Base-by-base conservation (phyloP, 2,797 vertebrate genomes). In the Zalophus californianus region DNA sequence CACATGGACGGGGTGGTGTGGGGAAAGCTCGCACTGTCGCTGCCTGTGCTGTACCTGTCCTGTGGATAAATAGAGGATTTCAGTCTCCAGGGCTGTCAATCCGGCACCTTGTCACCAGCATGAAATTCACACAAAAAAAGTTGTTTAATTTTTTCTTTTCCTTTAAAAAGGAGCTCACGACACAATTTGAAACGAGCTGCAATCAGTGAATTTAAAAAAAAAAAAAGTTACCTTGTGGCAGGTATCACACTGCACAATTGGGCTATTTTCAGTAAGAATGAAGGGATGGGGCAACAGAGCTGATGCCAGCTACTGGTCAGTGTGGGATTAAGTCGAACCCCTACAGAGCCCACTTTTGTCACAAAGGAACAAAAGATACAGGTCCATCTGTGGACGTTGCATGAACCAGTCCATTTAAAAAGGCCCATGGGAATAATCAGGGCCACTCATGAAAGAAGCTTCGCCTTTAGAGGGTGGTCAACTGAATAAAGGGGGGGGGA, bases 11-110 rank as follows among this genome's bases (percentile, higher is more conserved):
- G 99, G 99, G 99, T 98, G 99, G 98, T 98, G 98, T 98, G 99
- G 98, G 99, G 98, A 98, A 99, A 98, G 98, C 96, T 99, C 98
- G 98, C 98, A 99, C 97, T 98, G 98, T 98, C 98, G 98, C 98
- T 98, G 96, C 97, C 98, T 98, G 98, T 98, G 98, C 98, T 99
- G 98, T 99, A 99, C 99, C 99, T 99, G 99, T 99, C 98, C 99
- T 99, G 98, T 99, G 99, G 99, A 99, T 99, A 99, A 99, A 99
- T 99, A 99, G 98, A 99, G 98, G 98, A 98, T 99, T 99, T 99
- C 99, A 99, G 99, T 99, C 99, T 99, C 99, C 99, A 99, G 98
- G 99, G 98, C 99, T 99, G 98, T 98, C 98, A 99, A 99, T 99
- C 98, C 98, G 97, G 98, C 98, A 99, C 98, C 98, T 99, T 99